A percentile compares a stretch with the other conserved stretches of the same genome.
These are phyloP conservation scores for Hippocampus zosterae DNA, from an alignment of 2,113 vertebrate species.

Conservation along the genomic window DNA sequence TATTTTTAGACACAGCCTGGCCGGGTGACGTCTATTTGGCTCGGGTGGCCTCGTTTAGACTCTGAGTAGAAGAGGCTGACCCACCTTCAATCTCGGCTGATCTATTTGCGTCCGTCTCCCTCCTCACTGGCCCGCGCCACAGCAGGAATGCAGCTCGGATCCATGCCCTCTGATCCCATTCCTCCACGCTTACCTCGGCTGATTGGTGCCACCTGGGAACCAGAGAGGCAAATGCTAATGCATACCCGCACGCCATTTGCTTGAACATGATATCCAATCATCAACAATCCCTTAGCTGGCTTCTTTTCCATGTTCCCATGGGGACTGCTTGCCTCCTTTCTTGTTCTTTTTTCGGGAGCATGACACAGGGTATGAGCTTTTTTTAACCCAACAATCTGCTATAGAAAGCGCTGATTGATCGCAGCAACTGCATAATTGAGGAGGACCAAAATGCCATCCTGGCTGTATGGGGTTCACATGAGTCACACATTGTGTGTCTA, in stretches of 20 bases:
- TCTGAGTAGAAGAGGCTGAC: slow-evolving; percentile 29
- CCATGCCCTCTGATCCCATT: slow-evolving; percentile 44
- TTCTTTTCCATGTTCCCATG: background rate
- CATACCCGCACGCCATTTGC: background rate
- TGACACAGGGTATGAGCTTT: slow-evolving; percentile 20
- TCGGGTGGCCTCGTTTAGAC: slow-evolving; percentile 8
- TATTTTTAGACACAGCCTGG: slow-evolving; percentile 19
- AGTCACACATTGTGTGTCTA: background rate
- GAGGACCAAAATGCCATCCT: slow-evolving; percentile 27
- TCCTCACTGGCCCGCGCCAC: slow-evolving; percentile 34
- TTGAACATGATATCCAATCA: slow-evolving; percentile 7
- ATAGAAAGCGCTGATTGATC: slow-evolving; percentile 54
- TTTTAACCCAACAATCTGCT: slow-evolving; percentile 43
- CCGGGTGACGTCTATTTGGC: slow-evolving; percentile 21
- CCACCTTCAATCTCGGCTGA: slow-evolving; percentile 39
- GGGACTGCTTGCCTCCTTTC: slow-evolving; percentile 5
- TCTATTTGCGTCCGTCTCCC: slow-evolving; percentile 68
- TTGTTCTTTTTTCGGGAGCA: slow-evolving; percentile 23
- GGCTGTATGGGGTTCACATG: background rate
- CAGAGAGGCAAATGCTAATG: slow-evolving; percentile 3
- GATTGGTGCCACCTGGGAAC: slow-evolving; percentile 30
- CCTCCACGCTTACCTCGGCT: slow-evolving; percentile 9
- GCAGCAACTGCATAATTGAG: slow-evolving; percentile 61
- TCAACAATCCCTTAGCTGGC: background rate
- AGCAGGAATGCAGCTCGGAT: slow-evolving; percentile 53